A percentile compares a stretch with the other conserved stretches of the same genome.
Conservation (phyloP, 2,888 invertebrate species). For the Agonopterix heracliana region DNA sequence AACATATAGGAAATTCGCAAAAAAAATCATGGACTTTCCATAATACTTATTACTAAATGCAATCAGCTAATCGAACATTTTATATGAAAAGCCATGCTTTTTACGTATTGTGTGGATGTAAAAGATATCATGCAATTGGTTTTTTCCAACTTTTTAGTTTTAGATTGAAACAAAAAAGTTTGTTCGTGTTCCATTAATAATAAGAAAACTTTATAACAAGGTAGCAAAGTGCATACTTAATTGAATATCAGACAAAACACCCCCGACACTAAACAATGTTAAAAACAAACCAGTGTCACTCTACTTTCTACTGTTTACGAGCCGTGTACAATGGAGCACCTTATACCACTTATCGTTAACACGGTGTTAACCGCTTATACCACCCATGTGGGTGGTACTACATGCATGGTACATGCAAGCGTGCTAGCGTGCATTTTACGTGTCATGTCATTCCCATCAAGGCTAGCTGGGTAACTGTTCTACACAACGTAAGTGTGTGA, state of each 20-base stretch:
- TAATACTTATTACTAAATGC: too few relatives aligned
- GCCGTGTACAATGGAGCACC: not conserved
- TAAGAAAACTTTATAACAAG: too few relatives aligned
- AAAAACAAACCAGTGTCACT: not conserved
- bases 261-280: too few relatives aligned
- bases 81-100: too few relatives aligned
- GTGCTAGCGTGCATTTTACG: slow-evolving; percentile 1
- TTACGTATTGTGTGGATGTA: too few relatives aligned
- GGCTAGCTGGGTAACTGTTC: not conserved
- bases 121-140: not conserved
- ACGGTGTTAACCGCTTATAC: not conserved
- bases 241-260: too few relatives aligned
- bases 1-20: too few relatives aligned
- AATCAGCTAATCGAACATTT: too few relatives aligned
- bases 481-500: not conserved
- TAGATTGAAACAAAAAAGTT: not conserved
- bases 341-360: not conserved
- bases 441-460: slow-evolving; percentile 2
- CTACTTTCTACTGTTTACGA: not conserved
- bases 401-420: slow-evolving; percentile 2
- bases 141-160: not conserved
- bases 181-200: too few relatives aligned
- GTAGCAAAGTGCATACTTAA: too few relatives aligned
- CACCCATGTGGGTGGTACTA: not conserved
- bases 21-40: too few relatives aligned